Conservation (phyloP, 2,113 vertebrate genomes). For the Callocephalon fimbriatum region DNA sequence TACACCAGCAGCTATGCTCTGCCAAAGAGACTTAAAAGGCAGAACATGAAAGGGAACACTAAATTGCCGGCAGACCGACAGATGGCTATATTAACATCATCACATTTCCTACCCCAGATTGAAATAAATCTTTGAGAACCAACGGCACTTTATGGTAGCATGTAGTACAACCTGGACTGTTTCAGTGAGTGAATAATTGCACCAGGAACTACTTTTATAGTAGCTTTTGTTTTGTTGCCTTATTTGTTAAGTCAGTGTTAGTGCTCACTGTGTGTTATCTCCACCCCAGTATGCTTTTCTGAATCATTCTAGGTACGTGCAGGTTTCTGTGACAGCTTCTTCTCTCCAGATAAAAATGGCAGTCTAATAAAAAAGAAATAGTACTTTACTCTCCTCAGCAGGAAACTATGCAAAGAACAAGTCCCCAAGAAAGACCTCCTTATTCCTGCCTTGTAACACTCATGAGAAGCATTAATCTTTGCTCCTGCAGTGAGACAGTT, state of each 20-base stretch:
- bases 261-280: fast-evolving
- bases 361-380: neutral
- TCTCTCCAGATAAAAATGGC: neutral
- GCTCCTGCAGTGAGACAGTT: neutral
- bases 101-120: fast-evolving
- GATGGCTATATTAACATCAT: neutral
- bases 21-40: neutral
- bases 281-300: neutral
- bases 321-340: neutral
- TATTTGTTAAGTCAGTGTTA: neutral
- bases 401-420: neutral
- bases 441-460: neutral
- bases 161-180: no score
- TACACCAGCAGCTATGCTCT: neutral
- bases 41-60: constrained; percentile 1
- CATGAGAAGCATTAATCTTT: neutral
- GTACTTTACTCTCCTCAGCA: fast-evolving
- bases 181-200: neutral
- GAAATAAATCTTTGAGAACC: neutral
- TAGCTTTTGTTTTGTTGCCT: neutral
- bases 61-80: neutral
- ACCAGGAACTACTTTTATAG: neutral
- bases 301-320: fast-evolving
- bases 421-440: neutral
- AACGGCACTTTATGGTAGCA: constrained; percentile 33